These are phyloP conservation scores for Paratrypauchen microcephalus DNA, from an alignment of 2,797 vertebrate species.

Conservation along the genomic window DNA sequence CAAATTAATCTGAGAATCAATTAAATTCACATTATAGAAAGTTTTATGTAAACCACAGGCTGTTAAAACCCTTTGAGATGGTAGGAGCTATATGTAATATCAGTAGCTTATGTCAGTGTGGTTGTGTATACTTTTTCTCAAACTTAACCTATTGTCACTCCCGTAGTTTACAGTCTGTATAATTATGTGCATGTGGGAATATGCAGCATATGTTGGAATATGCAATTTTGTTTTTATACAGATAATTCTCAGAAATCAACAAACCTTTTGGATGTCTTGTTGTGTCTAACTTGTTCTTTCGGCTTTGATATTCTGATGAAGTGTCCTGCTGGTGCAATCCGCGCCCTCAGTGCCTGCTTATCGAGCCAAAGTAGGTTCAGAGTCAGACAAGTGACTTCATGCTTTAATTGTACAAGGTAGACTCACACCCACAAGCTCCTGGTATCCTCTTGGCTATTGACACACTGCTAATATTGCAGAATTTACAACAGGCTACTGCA, in stretches of 20 bases:
- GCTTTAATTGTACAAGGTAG: constrained; percentile 15
- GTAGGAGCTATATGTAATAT: background rate
- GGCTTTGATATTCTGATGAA: constrained; percentile 6
- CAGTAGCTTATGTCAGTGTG: background rate
- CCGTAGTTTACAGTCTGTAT: background rate
- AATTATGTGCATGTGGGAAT: constrained; percentile 49
- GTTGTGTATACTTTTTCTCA: background rate
- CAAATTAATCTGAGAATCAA: background rate
- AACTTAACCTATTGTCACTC: background rate
- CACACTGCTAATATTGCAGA: constrained; percentile 5
- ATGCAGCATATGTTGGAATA: too few relatives aligned
- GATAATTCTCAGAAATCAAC: background rate
- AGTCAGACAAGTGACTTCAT: constrained; percentile 33
- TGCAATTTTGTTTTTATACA: background rate
- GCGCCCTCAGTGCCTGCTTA: constrained; percentile 5
- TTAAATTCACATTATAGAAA: background rate
- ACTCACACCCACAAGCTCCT: background rate
- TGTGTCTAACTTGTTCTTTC: constrained; percentile 4
- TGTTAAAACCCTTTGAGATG: background rate
- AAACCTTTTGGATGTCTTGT: background rate
- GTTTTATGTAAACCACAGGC: background rate
- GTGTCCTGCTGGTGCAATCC: constrained; percentile 6
- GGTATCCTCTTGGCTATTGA: constrained; percentile 28
- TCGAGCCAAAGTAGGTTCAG: background rate
- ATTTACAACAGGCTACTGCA: background rate